Evolutionary conservation across 2,113 vertebrate species (phyloP).

Genomic region (Lucifuga dentata): DNA sequence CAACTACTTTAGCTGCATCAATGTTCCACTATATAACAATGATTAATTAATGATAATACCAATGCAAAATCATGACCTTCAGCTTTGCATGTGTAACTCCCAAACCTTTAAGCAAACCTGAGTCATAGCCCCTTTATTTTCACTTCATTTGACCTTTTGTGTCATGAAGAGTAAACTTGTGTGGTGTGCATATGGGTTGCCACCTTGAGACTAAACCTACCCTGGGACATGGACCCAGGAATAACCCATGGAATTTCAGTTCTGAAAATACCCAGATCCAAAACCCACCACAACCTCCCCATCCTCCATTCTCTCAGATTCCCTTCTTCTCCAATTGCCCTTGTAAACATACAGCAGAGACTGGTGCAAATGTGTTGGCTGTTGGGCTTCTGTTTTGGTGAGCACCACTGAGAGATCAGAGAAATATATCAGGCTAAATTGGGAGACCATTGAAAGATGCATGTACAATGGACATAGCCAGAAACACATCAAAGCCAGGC

Average conservation of each 20-base stretch:
- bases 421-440: slow-evolving; percentile 7
- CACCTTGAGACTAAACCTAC: slow-evolving; percentile 46
- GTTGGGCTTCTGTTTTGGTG: slow-evolving; percentile 49
- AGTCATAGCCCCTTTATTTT: background rate
- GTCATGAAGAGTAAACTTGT: slow-evolving; percentile 15
- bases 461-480: background rate
- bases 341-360: slow-evolving; percentile 59
- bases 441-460: background rate
- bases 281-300: slow-evolving; percentile 25
- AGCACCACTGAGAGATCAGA: slow-evolving; percentile 29
- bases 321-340: slow-evolving; percentile 59
- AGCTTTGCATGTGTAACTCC: background rate
- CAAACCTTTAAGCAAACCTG: background rate
- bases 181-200: slow-evolving; percentile 23
- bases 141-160: slow-evolving; percentile 34
- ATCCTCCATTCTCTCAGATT: slow-evolving; percentile 61
- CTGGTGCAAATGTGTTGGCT: slow-evolving; percentile 42
- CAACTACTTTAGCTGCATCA: background rate
- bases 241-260: slow-evolving; percentile 70
- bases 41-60: no score
- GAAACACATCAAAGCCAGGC: background rate
- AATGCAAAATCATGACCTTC: background rate
- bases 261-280: slow-evolving; percentile 69
- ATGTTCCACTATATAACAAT: background rate
- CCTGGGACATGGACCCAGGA: slow-evolving; percentile 55